phyloP scores from a whole-genome alignment of 2,113 vertebrate genomes.

The Chascanopsetta lugubris region DNA sequence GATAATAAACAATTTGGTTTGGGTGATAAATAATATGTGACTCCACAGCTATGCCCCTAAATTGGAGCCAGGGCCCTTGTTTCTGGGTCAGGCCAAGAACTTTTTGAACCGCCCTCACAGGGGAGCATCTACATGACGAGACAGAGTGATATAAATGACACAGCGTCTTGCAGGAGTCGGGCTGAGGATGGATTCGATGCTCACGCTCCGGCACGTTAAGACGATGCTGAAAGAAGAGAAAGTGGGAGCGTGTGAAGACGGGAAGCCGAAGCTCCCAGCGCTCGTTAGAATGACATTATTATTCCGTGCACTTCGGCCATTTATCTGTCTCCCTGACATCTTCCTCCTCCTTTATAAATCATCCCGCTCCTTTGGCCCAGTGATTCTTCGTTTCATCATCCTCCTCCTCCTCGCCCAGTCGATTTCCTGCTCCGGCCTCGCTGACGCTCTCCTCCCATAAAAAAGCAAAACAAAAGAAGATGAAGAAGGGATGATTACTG shows the following conservation, averaged over 20 bases:
- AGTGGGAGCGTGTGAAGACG: no score
- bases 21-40: no score
- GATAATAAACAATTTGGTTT: no score
- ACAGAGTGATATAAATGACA: neutral
- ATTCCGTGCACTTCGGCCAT: slow-evolving; percentile 6
- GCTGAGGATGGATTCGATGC: neutral
- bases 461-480: no score
- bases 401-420: neutral
- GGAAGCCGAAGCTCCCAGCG: no score
- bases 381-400: slow-evolving; percentile 23
- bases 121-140: no score
- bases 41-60: no score
- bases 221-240: neutral
- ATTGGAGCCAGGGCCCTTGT: no score
- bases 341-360: slow-evolving; percentile 9
- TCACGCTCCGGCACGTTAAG: neutral
- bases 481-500: slow-evolving; percentile 14
- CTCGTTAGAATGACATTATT: slow-evolving; percentile 7
- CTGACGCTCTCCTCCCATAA: neutral
- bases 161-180: no score
- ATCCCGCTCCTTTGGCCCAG: neutral
- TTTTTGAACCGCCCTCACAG: no score
- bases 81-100: no score
- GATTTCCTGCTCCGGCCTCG: slow-evolving; percentile 9
- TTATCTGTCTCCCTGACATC: slow-evolving; percentile 15